Percentiles rank a stretch among this genome's conserved stretches.
These are phyloP conservation scores for Ara ararauna DNA, from an alignment of 2,797 vertebrate genomes.

Conservation along the genomic window DNA sequence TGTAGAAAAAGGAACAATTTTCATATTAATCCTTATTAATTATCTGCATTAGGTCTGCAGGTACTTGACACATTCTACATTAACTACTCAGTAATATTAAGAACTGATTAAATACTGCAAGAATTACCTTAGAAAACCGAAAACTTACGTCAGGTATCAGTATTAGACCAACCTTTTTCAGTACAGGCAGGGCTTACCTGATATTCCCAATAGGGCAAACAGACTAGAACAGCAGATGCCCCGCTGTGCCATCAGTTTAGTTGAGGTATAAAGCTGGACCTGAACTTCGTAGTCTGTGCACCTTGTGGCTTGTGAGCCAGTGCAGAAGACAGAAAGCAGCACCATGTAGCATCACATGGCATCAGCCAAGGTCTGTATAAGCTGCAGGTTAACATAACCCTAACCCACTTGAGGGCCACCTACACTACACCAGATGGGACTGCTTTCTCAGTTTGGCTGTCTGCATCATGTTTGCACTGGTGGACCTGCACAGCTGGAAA, in stretches of 20 bases:
- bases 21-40: background rate
- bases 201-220: accelerated
- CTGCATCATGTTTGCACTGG: background rate
- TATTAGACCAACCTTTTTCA: background rate
- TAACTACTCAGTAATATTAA: background rate
- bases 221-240: background rate
- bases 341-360: accelerated
- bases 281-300: background rate
- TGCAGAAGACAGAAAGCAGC: background rate
- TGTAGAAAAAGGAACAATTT: background rate
- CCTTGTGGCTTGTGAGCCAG: background rate
- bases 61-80: background rate
- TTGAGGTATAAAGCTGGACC: accelerated
- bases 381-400: background rate
- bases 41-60: background rate
- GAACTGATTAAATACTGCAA: background rate
- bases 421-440: background rate
- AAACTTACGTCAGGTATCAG: background rate
- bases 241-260: too few species aligned
- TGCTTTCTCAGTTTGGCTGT: background rate
- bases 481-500: background rate
- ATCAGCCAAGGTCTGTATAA: background rate
- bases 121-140: background rate
- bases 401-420: too few species aligned
- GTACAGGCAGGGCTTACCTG: background rate